Evolutionary conservation across 2,888 invertebrate species (phyloP).

Genomic region (Heliconius erato): DNA sequence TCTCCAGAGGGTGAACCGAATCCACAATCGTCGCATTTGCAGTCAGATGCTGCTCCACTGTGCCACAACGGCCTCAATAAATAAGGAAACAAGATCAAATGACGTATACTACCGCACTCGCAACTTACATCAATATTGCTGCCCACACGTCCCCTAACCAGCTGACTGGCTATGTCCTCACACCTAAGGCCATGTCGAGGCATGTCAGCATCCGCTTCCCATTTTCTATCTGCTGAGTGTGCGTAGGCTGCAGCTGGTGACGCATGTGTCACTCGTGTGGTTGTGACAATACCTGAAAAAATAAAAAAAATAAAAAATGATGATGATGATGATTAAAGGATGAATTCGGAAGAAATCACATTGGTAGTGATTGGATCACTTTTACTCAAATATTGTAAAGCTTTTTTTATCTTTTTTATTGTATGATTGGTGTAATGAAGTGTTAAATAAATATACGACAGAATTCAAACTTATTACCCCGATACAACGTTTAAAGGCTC

Average conservation of each 20-base stretch:
- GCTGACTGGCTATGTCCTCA: conserved; percentile 90
- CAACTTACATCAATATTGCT: conserved; percentile 88
- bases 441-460: too few relatives aligned
- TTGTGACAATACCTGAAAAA: conserved; percentile 88
- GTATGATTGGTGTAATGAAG: too few relatives aligned
- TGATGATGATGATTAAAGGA: too few relatives aligned
- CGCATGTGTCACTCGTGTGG: conserved; percentile 92
- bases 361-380: too few relatives aligned
- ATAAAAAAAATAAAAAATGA: not conserved
- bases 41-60: too few relatives aligned
- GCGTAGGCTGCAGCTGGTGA: conserved; percentile 91
- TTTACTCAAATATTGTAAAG: too few relatives aligned
- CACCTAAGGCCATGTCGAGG: conserved; percentile 84
- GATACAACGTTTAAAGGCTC: not conserved
- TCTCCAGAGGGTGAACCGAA: too few relatives aligned
- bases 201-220: conserved; percentile 90
- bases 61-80: too few relatives aligned
- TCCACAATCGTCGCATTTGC: too few relatives aligned
- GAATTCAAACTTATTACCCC: too few relatives aligned
- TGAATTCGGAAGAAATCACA: too few relatives aligned
- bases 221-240: conserved; percentile 89
- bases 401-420: too few relatives aligned
- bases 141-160: conserved; percentile 88
- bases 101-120: not conserved
- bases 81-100: not conserved